Evolutionary conservation across 1,140 invertebrate genomes (phyloP).

Genomic region (Rhizoglyphus robini): DNA sequence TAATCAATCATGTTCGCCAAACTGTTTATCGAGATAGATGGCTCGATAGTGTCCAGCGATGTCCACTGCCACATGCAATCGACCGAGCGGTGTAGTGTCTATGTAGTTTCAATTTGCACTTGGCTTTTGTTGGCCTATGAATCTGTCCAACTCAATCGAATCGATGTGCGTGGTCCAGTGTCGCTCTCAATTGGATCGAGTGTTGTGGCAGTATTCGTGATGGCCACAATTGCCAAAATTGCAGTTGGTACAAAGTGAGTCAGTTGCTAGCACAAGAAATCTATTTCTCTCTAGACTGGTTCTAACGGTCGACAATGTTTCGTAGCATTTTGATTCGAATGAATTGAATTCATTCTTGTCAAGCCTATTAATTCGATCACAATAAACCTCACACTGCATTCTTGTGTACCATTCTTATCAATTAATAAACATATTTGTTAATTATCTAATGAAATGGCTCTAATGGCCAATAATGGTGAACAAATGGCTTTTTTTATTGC

Average conservation of each 20-base stretch:
- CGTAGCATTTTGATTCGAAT: neutral
- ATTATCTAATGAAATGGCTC: neutral
- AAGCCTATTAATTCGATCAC: neutral
- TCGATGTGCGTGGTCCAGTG: neutral
- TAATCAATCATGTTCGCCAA: constrained; percentile 13
- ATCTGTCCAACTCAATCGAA: neutral
- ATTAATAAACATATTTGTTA: neutral
- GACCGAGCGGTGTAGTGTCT: neutral
- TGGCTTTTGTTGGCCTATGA: too few species aligned
- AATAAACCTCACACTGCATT: too few species aligned
- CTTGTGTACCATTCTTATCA: neutral
- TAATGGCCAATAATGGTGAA: neutral
- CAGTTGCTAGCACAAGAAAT: too few species aligned
- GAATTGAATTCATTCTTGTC: neutral
- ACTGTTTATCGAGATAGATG: too few species aligned
- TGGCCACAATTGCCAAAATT: neutral
- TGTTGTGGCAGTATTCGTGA: neutral
- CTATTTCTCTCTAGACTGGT: too few species aligned
- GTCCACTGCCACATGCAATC: neutral
- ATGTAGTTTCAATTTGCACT: neutral
- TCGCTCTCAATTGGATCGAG: neutral
- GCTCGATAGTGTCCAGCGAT: neutral
- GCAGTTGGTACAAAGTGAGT: too few species aligned
- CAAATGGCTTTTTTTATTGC: neutral
- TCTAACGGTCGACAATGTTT: too few species aligned